A percentile compares a stretch with the other conserved stretches of the same genome.
phyloP scores from a whole-genome alignment of 2,113 vertebrate species.

The Ariopsis seemanni region DNA sequence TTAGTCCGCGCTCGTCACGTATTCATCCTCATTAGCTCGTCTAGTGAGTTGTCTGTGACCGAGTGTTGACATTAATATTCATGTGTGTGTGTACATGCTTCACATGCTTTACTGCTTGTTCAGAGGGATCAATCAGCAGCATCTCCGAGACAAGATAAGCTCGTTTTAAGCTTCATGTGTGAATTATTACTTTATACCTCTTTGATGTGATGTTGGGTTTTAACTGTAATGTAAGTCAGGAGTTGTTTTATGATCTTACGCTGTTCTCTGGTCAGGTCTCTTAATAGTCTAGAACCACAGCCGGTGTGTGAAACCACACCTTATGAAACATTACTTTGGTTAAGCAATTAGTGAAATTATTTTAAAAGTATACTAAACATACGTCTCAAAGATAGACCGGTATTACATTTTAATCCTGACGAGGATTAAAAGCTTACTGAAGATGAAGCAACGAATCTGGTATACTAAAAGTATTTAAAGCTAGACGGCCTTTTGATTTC shows the following conservation, averaged over 20 bases:
- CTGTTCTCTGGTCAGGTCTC: neutral
- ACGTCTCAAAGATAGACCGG: neutral
- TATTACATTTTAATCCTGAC: neutral
- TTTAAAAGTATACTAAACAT: neutral
- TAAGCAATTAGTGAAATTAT: neutral
- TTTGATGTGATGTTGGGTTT: constrained; percentile 3
- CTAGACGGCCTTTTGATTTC: no score
- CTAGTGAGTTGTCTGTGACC: constrained; percentile 63
- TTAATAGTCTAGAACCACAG: neutral
- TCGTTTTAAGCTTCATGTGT: constrained; percentile 17
- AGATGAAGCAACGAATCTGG: neutral
- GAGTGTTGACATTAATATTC: constrained; percentile 77
- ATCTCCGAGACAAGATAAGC: constrained; percentile 50
- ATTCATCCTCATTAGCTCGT: constrained; percentile 79
- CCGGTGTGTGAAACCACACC: neutral
- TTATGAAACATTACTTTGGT: neutral
- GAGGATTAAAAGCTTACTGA: neutral
- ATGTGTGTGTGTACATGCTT: constrained; percentile 63
- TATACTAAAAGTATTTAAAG: no score
- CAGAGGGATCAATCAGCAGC: constrained; percentile 61
- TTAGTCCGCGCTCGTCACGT: constrained; percentile 66
- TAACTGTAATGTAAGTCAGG: neutral
- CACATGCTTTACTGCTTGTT: constrained; percentile 68
- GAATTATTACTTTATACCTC: constrained; percentile 3
- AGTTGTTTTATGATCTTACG: neutral